A percentile compares a stretch with the other conserved stretches of the same genome.
Conservation (phyloP, 1,140 invertebrate species). For the Ceratina japonica region DNA sequence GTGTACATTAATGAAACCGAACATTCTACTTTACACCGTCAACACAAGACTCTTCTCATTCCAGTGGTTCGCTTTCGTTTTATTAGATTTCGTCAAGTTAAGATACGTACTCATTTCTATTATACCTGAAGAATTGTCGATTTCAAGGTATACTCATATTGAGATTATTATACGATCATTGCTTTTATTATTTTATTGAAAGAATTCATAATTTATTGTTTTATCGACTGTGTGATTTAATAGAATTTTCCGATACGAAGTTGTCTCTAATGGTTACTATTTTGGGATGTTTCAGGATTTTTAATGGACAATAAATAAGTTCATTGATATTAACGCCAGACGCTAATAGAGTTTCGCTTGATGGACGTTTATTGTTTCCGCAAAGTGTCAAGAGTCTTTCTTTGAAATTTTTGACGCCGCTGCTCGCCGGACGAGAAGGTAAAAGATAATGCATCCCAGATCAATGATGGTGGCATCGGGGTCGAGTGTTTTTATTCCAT, state of each 20-base stretch:
- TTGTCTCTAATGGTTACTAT: too few relatives aligned
- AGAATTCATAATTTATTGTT: too few relatives aligned
- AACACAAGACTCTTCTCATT: constrained; percentile 1
- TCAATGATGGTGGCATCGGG: constrained; percentile 57
- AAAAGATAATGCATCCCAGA: constrained; percentile 40
- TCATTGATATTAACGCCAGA: not conserved
- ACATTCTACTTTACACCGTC: constrained; percentile 39
- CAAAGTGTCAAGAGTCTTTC: constrained; percentile 23
- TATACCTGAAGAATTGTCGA: too few relatives aligned
- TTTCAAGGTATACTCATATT: too few relatives aligned
- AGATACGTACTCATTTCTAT: too few relatives aligned
- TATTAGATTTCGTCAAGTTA: not conserved
- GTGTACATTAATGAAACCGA: constrained; percentile 47
- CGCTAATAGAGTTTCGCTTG: not conserved
- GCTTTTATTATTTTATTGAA: too few relatives aligned
- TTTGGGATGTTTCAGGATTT: too few relatives aligned
- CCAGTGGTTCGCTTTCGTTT: not conserved
- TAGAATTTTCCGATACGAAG: too few relatives aligned
- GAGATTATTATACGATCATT: too few relatives aligned
- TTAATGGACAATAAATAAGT: not conserved
- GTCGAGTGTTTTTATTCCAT: constrained; percentile 76
- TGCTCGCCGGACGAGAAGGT: constrained; percentile 49
- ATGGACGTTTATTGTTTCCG: constrained; percentile 37
- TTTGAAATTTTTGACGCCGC: constrained; percentile 43
- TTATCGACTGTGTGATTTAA: too few relatives aligned